Evolutionary conservation across 1,140 invertebrate species (phyloP), one percentile per base, ranked within the genome.

Genomic region (Archegozetes longisetosus): DNA sequence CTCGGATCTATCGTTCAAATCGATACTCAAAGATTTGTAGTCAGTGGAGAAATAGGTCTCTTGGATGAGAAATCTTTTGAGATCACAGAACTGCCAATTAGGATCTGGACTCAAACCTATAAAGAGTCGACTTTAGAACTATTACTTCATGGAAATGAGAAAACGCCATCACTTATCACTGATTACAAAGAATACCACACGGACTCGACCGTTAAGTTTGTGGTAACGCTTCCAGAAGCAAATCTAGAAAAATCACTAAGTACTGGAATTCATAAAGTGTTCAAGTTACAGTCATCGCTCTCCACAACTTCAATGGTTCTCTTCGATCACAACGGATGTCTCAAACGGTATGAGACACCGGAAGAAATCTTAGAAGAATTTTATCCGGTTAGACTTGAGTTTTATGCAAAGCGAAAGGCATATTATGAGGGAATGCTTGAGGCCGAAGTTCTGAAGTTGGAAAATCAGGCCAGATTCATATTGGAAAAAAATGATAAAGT

Each of bases 381-480:
- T 73, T 98, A 79, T 69, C 78, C 78, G 6, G 68, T 95, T 0
- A 80, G 96, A 17, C 64, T 93, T 28, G 79, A 84, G 40, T 82
- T 81, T 68, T 99, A 99, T 70, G 70, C 73, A 0, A 87, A 86
- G 62, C 78, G 95, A 29, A 98, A 97, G 71, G 82, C 83, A 20
- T 98, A 89, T 70, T 71, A 98, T 14, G 82, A 88, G 62, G 95
- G 94, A 1, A 82, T 88, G 70, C 69, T 99, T 22, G 78, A 85
- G 66, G 93, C 95, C 0, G 93, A 98, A 71, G 82, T 87, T 0
- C 74, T 80, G n/a, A 91, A 87, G 70, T 75, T 98, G 0, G 83
- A 82, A 24, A 95, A 96, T 74, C 89, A 96, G 72, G 91, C 90
- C 0, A 76, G 86, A 51, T 99, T 99, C 72, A 99, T 99, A 64